These are phyloP conservation scores for Trematocara unimaculatum DNA, from an alignment of 2,113 vertebrate genomes.

Conservation along the genomic window DNA sequence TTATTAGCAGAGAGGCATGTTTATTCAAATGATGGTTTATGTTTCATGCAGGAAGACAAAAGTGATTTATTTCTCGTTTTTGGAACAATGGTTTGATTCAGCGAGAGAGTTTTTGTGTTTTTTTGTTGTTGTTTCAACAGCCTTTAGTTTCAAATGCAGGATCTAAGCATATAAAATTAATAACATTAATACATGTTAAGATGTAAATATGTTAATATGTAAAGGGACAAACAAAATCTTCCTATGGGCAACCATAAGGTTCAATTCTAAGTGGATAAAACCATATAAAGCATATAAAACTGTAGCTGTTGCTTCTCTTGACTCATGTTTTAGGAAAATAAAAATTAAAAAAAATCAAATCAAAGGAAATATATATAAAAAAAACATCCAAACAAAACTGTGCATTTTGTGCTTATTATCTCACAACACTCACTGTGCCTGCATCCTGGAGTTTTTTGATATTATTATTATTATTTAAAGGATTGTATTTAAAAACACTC, in stretches of 20 bases:
- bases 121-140: neutral
- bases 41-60: neutral
- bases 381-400: neutral
- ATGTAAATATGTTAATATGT: neutral
- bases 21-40: neutral
- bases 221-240: neutral
- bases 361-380: neutral
- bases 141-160: neutral
- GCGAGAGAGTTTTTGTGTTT: neutral
- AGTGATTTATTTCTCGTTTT: neutral
- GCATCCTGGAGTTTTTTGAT: neutral
- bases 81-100: rapidly evolving
- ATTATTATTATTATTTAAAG: neutral
- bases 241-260: neutral
- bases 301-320: rapidly evolving
- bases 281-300: neutral
- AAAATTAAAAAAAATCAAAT: rapidly evolving
- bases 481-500: neutral
- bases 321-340: rapidly evolving
- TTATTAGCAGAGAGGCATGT: neutral
- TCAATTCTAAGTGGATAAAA: neutral
- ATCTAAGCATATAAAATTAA: neutral
- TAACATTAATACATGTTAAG: neutral
- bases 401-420: neutral
- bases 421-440: neutral